Evolutionary conservation across 2,888 invertebrate species (phyloP).

Genomic region (Drosophila ezoana): DNA sequence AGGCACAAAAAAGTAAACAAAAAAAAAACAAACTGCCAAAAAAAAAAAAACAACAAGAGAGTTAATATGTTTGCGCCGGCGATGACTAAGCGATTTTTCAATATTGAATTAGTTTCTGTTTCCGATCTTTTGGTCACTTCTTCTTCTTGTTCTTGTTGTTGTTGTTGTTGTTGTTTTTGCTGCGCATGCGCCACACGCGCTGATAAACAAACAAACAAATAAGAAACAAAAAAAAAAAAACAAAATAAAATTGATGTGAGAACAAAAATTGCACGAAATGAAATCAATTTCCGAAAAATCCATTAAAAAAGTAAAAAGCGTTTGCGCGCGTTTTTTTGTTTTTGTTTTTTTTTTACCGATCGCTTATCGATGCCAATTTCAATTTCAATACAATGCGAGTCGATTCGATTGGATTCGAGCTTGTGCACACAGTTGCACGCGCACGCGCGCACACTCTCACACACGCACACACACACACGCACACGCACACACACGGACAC

Average conservation of each 20-base stretch:
- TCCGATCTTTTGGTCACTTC: conserved; percentile 19
- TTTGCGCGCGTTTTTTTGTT: conserved; percentile 47
- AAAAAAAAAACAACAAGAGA: conserved; percentile 3
- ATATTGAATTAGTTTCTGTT: conserved; percentile 29
- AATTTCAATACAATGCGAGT: conserved; percentile 27
- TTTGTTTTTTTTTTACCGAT: conserved; percentile 9
- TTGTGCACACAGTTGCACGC: conserved; percentile 14
- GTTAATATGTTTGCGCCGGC: conserved; percentile 24
- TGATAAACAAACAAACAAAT: conserved; percentile 4
- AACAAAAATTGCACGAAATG: conserved; percentile 3
- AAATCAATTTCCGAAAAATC: conserved; percentile 7
- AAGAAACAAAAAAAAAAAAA: not conserved
- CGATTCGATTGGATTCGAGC: conserved; percentile 10
- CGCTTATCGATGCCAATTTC: conserved; percentile 38
- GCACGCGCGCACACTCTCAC: conserved; percentile 9
- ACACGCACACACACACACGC: conserved; percentile 30
- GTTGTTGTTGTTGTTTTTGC: conserved; percentile 11
- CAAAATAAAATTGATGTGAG: conserved; percentile 3
- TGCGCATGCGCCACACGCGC: conserved; percentile 45
- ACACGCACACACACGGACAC: conserved; percentile 42
- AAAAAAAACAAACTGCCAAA: conserved; percentile 5
- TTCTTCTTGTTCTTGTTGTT: conserved; percentile 2
- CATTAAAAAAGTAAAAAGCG: conserved; percentile 13
- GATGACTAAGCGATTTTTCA: conserved; percentile 37
- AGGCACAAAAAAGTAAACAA: conserved; percentile 16